Base-by-base conservation (phyloP, 2,113 vertebrate species). In the Psophia crepitans region DNA sequence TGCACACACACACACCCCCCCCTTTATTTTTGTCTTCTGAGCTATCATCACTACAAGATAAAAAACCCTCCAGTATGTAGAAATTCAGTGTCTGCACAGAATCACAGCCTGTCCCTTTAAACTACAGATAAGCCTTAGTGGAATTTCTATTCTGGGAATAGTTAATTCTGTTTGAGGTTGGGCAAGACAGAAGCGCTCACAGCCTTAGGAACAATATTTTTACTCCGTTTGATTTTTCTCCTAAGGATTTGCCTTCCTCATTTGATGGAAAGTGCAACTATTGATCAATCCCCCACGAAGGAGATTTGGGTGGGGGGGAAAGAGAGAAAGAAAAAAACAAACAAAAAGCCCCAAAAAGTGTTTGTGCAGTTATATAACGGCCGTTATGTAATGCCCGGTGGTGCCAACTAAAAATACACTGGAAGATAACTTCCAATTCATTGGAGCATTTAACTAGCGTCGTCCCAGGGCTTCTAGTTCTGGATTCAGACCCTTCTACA, bases 401-500 rank as follows among this genome's bases (percentile, higher is more conserved):
- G 78, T 96, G 87, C 94, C 95, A 96, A 94, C 97, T 97, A 97
- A 97, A 98, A 98, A 97, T 96, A 97, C 17, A 93, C 96, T 89
- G 88, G 54, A 80, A 91, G 92, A 95, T 88, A 96, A 93, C 93
- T 87, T 95, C 93, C 93, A 94, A 95, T 94, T 92, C 96, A 94
- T 87, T 93, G 92, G 93, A 96, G 92, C 92, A 75, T 93, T 96
- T 95, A 96, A 96, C 90, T 69, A 79, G 64, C 12, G 2, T 84
- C 33, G 4, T 87, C 78, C 68, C 84, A 56, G 84, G 58, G 44
- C 73, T 92, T 89, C 91, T 96, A 15, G 8, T 79, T 83, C 37
- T 39, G 81, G 35, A 81, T 65, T 66, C 68, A 79, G 5, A 39
- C 27, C 32, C 33, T 76, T 41, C 75, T 92, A 58, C 89, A 60